A percentile compares a stretch with the other conserved stretches of the same genome.
These are phyloP conservation scores for Mastomys coucha DNA, from an alignment of 2,113 vertebrate species.

Conservation along the genomic window DNA sequence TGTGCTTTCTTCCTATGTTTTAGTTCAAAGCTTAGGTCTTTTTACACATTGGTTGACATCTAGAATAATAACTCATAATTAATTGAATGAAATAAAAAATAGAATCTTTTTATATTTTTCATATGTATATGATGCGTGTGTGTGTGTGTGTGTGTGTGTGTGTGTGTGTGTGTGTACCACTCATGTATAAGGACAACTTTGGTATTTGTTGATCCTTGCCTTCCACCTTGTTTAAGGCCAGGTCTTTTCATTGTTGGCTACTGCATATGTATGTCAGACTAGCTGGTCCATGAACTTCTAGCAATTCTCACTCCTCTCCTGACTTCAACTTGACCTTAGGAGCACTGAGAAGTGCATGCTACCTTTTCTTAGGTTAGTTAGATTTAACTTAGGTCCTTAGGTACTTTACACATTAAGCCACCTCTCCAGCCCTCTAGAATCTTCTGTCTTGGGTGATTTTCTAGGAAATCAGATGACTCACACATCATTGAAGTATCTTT, in stretches of 20 bases:
- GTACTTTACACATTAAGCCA: not conserved
- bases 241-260: not conserved
- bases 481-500: not conserved
- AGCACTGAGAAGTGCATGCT: not conserved
- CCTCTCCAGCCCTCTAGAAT: not conserved
- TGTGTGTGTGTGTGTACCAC: not conserved
- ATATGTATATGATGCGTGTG: not conserved
- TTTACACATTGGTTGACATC: not conserved
- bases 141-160: not conserved
- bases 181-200: not conserved
- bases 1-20: not conserved
- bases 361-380: not conserved
- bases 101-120: not conserved
- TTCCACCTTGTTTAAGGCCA: not conserved
- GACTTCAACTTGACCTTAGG: not conserved
- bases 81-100: conserved; percentile 19
- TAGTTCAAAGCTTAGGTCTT: not conserved
- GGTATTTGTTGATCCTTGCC: not conserved
- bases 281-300: not conserved
- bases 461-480: not conserved
- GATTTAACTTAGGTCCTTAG: not conserved
- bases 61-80: conserved; percentile 19
- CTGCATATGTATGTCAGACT: not conserved
- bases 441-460: not conserved
- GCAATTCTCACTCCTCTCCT: not conserved